These are phyloP conservation scores for Pao palembangensis DNA, from an alignment of 2,113 vertebrate species.

Conservation along the genomic window DNA sequence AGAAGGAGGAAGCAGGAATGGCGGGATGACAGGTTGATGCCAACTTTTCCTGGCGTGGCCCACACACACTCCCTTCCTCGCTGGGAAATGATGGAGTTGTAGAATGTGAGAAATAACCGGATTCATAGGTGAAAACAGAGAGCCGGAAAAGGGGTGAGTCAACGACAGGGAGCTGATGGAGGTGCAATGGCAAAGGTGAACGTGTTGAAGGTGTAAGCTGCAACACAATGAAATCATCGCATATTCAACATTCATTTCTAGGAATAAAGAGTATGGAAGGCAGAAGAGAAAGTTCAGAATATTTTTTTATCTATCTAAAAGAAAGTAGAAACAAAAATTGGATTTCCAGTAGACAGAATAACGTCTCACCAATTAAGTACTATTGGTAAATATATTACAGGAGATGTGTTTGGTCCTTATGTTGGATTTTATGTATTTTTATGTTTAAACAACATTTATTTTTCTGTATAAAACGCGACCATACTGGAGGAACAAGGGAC, in stretches of 20 bases:
- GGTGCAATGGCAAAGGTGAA: constrained; percentile 20
- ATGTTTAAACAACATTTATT: constrained; percentile 1
- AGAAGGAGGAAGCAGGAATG: constrained; percentile 68
- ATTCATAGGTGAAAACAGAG: constrained; percentile 2
- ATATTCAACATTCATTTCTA: too few species aligned
- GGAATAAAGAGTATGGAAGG: too few species aligned
- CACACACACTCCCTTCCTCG: constrained; percentile 42
- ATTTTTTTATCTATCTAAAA: too few species aligned
- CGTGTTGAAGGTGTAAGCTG: constrained; percentile 38
- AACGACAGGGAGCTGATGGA: constrained; percentile 21
- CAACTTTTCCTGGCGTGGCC: constrained; percentile 65
- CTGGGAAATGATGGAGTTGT: constrained; percentile 46
- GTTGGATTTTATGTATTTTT: too few species aligned
- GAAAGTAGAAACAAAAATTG: too few species aligned
- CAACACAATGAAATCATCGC: constrained; percentile 13
- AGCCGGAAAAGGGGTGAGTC: constrained; percentile 12
- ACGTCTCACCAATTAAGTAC: too few species aligned
- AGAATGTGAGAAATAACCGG: constrained; percentile 24
- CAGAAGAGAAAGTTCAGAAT: too few species aligned
- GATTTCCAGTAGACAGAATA: too few species aligned
- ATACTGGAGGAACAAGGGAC: constrained; percentile 5
- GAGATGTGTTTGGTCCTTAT: too few species aligned
- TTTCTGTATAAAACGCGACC: constrained; percentile 12
- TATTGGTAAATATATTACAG: too few species aligned
- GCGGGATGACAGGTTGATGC: constrained; percentile 69